These are phyloP conservation scores for Hyla sarda DNA, from an alignment of 2,113 vertebrate species.

Conservation along the genomic window DNA sequence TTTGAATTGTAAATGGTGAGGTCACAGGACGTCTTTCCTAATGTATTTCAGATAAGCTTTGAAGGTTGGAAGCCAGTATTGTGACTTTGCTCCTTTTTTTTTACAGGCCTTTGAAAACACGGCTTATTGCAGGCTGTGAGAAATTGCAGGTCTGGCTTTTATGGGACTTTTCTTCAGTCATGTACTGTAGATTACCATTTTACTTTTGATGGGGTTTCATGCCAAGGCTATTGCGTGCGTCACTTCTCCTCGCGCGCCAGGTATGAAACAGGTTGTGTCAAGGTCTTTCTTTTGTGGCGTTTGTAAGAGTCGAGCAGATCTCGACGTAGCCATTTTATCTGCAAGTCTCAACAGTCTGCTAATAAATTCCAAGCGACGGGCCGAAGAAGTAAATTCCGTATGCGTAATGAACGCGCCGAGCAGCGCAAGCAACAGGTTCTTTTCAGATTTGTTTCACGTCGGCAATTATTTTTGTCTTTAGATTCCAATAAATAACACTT, in stretches of 20 bases:
- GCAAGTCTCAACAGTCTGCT: constrained; percentile 28
- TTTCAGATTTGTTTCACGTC: not conserved
- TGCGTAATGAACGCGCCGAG: not conserved
- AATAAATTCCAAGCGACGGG: constrained; percentile 16
- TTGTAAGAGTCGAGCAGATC: constrained; percentile 2
- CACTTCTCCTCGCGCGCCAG: not conserved
- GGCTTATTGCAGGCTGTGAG: constrained; percentile 49
- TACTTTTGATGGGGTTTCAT: constrained; percentile 34
- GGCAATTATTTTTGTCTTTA: not conserved
- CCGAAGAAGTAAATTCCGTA: not conserved
- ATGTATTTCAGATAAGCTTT: constrained; percentile 59
- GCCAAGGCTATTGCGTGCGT: not conserved
- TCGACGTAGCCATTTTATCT: constrained; percentile 3
- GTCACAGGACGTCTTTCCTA: constrained; percentile 56
- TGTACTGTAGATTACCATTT: constrained; percentile 37
- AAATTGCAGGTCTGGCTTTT: constrained; percentile 48
- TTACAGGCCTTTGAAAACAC: constrained; percentile 56
- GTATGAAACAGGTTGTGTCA: constrained; percentile 31
- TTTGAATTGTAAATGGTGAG: constrained; percentile 60
- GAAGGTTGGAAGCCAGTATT: constrained; percentile 56
- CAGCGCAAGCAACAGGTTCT: constrained; percentile 5
- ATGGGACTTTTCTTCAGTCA: not conserved
- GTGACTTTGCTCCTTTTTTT: constrained; percentile 33
- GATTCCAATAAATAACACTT: not conserved
- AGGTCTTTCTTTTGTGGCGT: constrained; percentile 1